Percentiles rank a stretch among this genome's conserved stretches.
These are phyloP conservation scores for Epinephelus cyanopodus DNA, from an alignment of 2,113 vertebrate genomes.

Conservation along the genomic window DNA sequence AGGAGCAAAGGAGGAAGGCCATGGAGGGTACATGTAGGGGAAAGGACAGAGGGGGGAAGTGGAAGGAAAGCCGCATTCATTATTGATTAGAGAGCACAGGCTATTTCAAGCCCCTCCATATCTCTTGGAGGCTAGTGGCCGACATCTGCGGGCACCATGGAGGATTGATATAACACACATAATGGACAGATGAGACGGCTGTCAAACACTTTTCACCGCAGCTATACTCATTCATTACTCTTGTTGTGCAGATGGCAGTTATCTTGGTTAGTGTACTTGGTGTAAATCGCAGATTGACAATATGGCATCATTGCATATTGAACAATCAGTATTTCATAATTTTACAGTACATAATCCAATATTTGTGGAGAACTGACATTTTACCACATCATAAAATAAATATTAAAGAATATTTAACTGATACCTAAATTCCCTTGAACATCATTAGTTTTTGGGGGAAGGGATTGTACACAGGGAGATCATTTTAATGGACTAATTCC, in stretches of 20 bases:
- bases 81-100: slow-evolving; percentile 75
- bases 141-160: slow-evolving; percentile 38
- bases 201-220: slow-evolving; percentile 4
- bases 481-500: background rate
- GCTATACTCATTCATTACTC: background rate
- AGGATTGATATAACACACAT: slow-evolving; percentile 23
- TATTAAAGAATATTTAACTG: background rate
- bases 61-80: slow-evolving; percentile 73
- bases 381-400: background rate
- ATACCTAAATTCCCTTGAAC: background rate
- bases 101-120: slow-evolving; percentile 64
- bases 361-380: background rate
- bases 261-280: background rate
- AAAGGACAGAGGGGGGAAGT: slow-evolving; percentile 38
- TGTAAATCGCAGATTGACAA: background rate
- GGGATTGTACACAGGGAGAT: background rate
- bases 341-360: background rate
- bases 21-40: slow-evolving; percentile 19
- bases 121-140: slow-evolving; percentile 41
- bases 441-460: too few species aligned
- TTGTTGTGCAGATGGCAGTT: background rate
- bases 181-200: slow-evolving; percentile 1
- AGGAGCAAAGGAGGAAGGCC: slow-evolving; percentile 45
- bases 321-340: background rate
- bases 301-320: background rate